These are phyloP conservation scores for Gila orcuttii DNA, from an alignment of 2,113 vertebrate genomes.

Conservation along the genomic window DNA sequence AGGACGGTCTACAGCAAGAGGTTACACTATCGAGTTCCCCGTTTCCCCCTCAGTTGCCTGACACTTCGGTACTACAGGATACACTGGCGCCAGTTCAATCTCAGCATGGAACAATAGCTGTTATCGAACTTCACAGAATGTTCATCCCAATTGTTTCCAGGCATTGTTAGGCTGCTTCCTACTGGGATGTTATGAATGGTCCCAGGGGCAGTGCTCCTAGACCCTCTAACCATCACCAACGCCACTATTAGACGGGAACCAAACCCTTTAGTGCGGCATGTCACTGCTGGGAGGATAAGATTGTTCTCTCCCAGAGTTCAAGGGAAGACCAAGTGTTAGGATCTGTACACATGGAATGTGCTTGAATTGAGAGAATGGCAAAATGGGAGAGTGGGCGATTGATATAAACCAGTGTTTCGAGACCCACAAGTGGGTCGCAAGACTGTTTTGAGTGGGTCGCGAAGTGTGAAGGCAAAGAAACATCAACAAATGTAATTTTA, in stretches of 20 bases:
- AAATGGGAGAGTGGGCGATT: not conserved
- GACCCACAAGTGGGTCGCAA: no score
- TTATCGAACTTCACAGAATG: slow-evolving; percentile 61
- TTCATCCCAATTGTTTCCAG: slow-evolving; percentile 74
- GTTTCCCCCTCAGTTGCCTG: slow-evolving; percentile 16
- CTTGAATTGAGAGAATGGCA: not conserved
- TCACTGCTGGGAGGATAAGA: not conserved
- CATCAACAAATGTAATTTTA: no score
- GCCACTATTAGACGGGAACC: slow-evolving; percentile 68
- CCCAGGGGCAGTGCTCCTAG: slow-evolving; percentile 27
- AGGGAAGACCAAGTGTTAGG: not conserved
- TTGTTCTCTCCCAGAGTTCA: slow-evolving; percentile 27
- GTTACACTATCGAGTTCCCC: slow-evolving; percentile 40
- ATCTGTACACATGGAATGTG: not conserved
- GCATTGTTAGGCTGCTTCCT: slow-evolving; percentile 71
- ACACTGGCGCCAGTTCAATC: slow-evolving; percentile 60
- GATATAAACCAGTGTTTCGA: not conserved
- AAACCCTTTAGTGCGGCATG: not conserved
- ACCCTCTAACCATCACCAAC: slow-evolving; percentile 35
- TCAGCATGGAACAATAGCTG: slow-evolving; percentile 64
- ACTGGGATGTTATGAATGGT: slow-evolving; percentile 68
- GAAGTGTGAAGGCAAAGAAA: no score
- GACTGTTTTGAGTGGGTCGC: no score
- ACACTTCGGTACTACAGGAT: slow-evolving; percentile 37
- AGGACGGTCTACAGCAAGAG: slow-evolving; percentile 36